phyloP scores from a whole-genome alignment of 2,888 invertebrate species.

The Stegana nigrithorax region DNA sequence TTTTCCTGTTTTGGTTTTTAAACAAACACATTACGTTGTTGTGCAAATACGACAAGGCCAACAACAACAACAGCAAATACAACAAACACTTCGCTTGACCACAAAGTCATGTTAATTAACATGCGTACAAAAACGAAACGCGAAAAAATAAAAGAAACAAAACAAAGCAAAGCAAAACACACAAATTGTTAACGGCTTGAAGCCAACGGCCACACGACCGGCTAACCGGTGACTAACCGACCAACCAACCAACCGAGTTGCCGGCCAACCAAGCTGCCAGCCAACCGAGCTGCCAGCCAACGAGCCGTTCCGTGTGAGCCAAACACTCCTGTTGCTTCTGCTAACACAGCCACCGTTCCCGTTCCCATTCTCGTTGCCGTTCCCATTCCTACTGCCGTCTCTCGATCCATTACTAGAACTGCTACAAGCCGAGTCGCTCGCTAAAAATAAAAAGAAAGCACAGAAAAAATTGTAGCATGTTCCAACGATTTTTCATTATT shows the following conservation, averaged over 20 bases:
- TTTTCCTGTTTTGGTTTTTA: slow-evolving; percentile 38
- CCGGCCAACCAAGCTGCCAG: background rate
- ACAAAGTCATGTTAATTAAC: slow-evolving; percentile 63
- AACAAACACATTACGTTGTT: slow-evolving; percentile 55
- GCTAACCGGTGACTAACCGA: background rate
- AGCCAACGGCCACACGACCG: too few species aligned
- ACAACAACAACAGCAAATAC: background rate
- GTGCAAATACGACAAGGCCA: slow-evolving; percentile 40
- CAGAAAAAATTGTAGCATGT: slow-evolving; percentile 17
- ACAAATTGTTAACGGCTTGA: too few species aligned
- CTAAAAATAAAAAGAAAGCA: slow-evolving; percentile 14
- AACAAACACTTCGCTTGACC: slow-evolving; percentile 40
- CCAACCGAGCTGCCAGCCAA: background rate
- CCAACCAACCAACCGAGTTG: background rate
- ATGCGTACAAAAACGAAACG: slow-evolving; percentile 42
- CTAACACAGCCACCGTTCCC: background rate
- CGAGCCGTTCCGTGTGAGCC: background rate
- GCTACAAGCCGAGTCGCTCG: background rate
- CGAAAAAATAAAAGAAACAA: background rate
- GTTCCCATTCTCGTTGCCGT: background rate
- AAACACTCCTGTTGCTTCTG: slow-evolving; percentile 43
- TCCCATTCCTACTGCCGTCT: slow-evolving; percentile 30
- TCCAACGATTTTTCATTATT: slow-evolving; percentile 23
- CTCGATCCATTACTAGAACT: slow-evolving; percentile 9
- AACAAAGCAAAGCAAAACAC: background rate